Base-by-base conservation (phyloP, 2,888 invertebrate genomes). In the Erebia aethiops region DNA sequence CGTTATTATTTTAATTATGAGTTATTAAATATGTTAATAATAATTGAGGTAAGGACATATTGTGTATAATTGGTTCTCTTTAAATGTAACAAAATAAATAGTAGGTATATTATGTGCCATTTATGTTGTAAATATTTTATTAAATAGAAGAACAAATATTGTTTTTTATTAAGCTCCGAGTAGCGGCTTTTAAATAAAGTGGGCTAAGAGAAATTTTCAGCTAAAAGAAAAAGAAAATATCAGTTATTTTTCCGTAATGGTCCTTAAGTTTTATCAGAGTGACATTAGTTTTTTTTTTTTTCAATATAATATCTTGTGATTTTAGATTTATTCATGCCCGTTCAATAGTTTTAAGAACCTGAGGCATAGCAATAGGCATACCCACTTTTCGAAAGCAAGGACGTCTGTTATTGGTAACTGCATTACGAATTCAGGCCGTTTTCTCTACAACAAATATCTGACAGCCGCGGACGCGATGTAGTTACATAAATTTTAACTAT, bases 341-440 rank as follows among this genome's bases (percentile, higher is more conserved):
- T 10, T 46, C 46, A 10, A 18, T 7, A n/a, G n/a, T 46, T 18
- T 58, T 26, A 64, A 35, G 46, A 60, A 18, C 52, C 43, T 52
- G 49, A 41, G 35, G 26, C 69, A 71, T 72, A 74, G 60, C 69
- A 68, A 71, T 69, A 58, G 73, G 69, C 41, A 75, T 76, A 75
- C 18, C 18, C 18, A 76, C 80, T 81, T 85, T 82, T 84, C 77
- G 84, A 85, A 85, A 84, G 86, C 84, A 85, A 86, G 86, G 86
- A 81, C 84, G 81, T 76, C 78, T 58, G 75, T 71, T 77, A 75
- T 82, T 82, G 76, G 81, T 77, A 76, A 82, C 79, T 75, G 74
- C 67, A 76, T 71, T 80, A 73, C 71, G 60, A 78, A 83, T 79
- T 75, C 77, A 79, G 79, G 77, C 76, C 80, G 77, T 81, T 83